Evolutionary conservation across 1,140 invertebrate genomes (phyloP).

Genomic region (Gerris buenoi): DNA sequence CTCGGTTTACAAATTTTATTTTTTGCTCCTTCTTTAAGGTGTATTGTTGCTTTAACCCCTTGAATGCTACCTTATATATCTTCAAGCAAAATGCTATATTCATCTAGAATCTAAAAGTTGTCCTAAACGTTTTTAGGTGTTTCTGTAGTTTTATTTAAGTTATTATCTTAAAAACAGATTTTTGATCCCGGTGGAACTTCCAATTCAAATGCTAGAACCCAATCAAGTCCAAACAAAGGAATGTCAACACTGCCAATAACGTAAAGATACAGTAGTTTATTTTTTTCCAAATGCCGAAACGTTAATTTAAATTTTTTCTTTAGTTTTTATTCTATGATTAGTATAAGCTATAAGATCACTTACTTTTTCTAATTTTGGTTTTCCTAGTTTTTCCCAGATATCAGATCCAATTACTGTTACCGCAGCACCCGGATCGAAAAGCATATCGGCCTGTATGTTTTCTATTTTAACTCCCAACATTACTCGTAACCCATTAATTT

Average conservation of each 20-base stretch:
- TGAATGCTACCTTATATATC: neutral
- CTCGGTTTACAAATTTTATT: neutral
- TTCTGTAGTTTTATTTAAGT: neutral
- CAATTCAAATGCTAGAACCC: neutral
- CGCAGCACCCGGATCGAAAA: neutral
- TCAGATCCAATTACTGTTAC: neutral
- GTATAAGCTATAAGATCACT: neutral
- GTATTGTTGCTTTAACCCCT: constrained; percentile 19
- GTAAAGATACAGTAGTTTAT: neutral
- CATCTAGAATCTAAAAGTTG: neutral
- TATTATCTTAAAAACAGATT: neutral
- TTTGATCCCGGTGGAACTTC: neutral
- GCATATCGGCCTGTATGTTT: neutral
- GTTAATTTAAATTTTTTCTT: neutral
- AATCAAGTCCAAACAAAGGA: neutral
- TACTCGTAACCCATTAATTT: neutral
- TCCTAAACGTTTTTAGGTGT: neutral
- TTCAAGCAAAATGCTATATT: neutral
- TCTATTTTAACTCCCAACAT: neutral
- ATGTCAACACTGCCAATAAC: neutral
- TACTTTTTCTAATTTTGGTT: neutral
- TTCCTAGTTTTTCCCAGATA: neutral
- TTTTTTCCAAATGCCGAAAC: neutral
- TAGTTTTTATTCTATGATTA: neutral
- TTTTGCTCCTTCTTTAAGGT: neutral